These are phyloP conservation scores for Falco naumanni DNA, from an alignment of 2,797 vertebrate genomes.

Conservation along the genomic window DNA sequence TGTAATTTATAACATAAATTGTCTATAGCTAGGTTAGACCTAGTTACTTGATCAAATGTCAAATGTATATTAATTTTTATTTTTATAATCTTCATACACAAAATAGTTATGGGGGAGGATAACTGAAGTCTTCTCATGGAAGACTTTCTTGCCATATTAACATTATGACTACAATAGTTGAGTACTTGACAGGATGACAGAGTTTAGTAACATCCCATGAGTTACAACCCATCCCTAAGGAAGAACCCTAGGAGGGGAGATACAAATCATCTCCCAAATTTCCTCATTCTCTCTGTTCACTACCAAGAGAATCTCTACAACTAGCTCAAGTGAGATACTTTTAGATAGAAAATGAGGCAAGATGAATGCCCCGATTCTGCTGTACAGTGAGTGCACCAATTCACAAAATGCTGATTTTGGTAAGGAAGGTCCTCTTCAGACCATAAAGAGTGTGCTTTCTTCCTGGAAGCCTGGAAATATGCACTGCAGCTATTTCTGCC, in stretches of 20 bases:
- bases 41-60: not conserved
- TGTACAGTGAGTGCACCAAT: not conserved
- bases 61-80: not conserved
- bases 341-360: not conserved
- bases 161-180: not conserved
- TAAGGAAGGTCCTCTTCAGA: not conserved
- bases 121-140: not conserved
- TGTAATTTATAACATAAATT: not conserved
- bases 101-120: not conserved
- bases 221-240: not conserved
- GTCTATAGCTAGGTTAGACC: not conserved
- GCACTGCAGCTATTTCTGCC: constrained; percentile 46
- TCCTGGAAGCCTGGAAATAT: constrained; percentile 48
- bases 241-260: not conserved
- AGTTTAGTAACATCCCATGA: not conserved
- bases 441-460: not conserved
- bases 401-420: not conserved
- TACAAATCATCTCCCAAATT: not conserved
- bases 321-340: not conserved
- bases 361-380: not conserved
- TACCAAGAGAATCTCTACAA: not conserved
- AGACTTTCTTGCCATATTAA: not conserved
- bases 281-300: not conserved
- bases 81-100: not conserved
- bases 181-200: not conserved